Base-by-base conservation (phyloP, 2,113 vertebrate species). In the Nothobranchius furzeri region DNA sequence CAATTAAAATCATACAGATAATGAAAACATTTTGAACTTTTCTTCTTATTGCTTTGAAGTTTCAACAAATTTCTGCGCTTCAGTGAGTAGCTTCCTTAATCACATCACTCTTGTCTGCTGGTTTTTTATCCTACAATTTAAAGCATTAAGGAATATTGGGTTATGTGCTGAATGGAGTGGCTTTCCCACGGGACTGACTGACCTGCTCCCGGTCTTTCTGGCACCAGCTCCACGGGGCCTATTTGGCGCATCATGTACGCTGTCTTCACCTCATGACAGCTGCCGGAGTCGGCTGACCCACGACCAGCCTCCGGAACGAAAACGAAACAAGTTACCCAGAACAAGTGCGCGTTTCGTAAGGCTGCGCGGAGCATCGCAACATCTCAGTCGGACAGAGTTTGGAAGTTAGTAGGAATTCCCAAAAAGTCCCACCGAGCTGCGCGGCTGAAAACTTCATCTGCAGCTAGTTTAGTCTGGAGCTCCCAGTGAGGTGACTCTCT, bases 201-300 rank as follows among this genome's bases (percentile, higher is more conserved):
- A 96, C 95, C 95, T 91, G 93, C 78, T 56, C 86, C 92, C 42
- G 94, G 93, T 63, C 89, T 90, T 75, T 96, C 94, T 57, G 95
- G 95, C 59, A 96, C 95, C 89, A 94, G 91, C 79, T 93, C 92
- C 89, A 94, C 91, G 17, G 93, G 92, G 43, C 95, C 95, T 69
- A 96, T 94, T 64, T 96, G 95, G 25, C 95, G 94, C 87, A 96
- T 91, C 92, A 95, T 94, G 81, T 95, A 96, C 48, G 94, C 94
- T 30, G 94, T 95, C 86, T 93, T 93, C 81, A 96, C 95, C 88
- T 96, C 95, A 88, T 95, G 93, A 87, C 95, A 96, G 91, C 94
- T 95, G 78, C 93, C 94, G 36, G 91, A 83, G 60, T 79, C 86
- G 86, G 86, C 82, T 47, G 70, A 78, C 78, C 68, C 60, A 60